Base-by-base conservation (phyloP, 2,888 invertebrate genomes). In the Opisthograptis luteolata region DNA sequence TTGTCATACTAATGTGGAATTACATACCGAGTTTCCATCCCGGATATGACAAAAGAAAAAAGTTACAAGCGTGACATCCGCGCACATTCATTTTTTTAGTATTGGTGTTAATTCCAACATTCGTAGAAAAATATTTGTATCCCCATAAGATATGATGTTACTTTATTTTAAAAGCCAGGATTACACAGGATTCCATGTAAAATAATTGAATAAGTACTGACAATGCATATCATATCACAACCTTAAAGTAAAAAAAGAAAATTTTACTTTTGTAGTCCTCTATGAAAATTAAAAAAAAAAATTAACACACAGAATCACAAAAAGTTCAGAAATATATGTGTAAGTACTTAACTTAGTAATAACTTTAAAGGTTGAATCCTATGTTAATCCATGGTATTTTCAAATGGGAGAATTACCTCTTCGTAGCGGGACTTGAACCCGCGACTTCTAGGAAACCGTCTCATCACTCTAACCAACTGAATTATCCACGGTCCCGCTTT, bases 61-160 rank as follows among this genome's bases (percentile, higher is more conserved):
- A 72, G 66, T 70, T 70, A 81, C 76, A 80, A 80, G 77, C 73
- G 73, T 60, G 66, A 79, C 67, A 73, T 76, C n/a, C n/a, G n/a
- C 65, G 66, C 66, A 77, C 65, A 69, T 58, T 63, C 55, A 62
- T 61, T 66, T 70, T 68, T 71, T 76, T 66, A 15, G 5, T 17
- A 9, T 17, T 73, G 73, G 53, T 58, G 64, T 74, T 76, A 66
- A 73, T 79, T 68, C 72, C 82, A 82, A 78, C 75, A 78, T 76
- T 74, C 75, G 59, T 85, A 86, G 79, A 87, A 87, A 89, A 87
- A 86, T 87, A 86, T 79, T 72, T 68, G 74, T 76, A 77, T 71
- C 60, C 60, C 69, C 75, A 71, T 73, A 64, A 54, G 70, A 57
- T 63, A 64, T 67, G 63, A 51, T 64, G 66, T 66, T 65, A 66